A percentile compares a stretch with the other conserved stretches of the same genome.
Conservation (phyloP, 2,888 invertebrate genomes). For the Pseudolycoriella hygida region DNA sequence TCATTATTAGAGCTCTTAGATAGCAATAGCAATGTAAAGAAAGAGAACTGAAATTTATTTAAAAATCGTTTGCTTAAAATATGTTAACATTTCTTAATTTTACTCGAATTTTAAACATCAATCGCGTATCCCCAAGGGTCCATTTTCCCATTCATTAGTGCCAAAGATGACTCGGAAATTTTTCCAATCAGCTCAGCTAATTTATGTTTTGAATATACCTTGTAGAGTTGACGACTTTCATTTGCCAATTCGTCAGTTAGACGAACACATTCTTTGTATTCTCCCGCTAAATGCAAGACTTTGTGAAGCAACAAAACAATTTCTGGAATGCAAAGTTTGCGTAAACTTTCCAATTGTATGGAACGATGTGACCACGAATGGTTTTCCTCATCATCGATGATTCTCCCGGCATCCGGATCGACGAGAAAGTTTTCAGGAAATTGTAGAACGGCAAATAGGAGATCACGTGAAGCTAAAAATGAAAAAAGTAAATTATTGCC, state of each 20-base stretch:
- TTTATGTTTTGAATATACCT: conserved; percentile 62
- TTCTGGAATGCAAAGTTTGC: conserved; percentile 72
- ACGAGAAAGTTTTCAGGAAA: conserved; percentile 87
- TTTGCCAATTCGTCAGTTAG: conserved; percentile 63
- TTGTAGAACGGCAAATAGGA: conserved; percentile 68
- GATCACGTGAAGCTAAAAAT: conserved; percentile 49
- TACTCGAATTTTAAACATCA: too few relatives aligned
- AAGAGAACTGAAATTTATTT: too few relatives aligned
- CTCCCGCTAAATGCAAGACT: conserved; percentile 57
- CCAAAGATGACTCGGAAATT: conserved; percentile 59
- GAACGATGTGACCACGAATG: conserved; percentile 35
- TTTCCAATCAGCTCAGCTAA: conserved; percentile 57
- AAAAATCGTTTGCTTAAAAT: too few relatives aligned
- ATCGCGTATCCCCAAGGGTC: conserved; percentile 64
- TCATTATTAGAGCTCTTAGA: too few relatives aligned
- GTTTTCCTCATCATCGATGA: conserved; percentile 28
- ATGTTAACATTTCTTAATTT: too few relatives aligned
- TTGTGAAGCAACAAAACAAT: conserved; percentile 58
- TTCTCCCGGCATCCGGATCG: conserved; percentile 36
- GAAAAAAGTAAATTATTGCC: conserved; percentile 8
- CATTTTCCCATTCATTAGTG: conserved; percentile 52
- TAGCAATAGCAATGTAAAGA: too few relatives aligned
- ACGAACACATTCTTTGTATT: conserved; percentile 59
- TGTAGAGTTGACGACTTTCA: conserved; percentile 62
- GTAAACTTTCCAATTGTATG: conserved; percentile 50